phyloP scores from a whole-genome alignment of 2,888 invertebrate genomes.

The Cephalotes varians region DNA sequence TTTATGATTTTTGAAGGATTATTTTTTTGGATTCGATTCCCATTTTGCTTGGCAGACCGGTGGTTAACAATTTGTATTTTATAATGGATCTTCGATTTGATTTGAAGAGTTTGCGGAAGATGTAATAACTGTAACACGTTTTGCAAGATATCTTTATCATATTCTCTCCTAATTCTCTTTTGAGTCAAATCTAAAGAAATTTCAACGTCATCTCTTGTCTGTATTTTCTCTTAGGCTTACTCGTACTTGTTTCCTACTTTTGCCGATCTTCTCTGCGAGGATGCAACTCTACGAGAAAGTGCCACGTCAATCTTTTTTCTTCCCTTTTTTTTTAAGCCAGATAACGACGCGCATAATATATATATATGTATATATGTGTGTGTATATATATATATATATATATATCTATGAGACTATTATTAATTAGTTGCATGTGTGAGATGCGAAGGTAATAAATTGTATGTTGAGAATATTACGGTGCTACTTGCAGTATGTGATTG shows the following conservation, averaged over 20 bases:
- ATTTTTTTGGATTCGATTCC: not conserved
- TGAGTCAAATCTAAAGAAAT: not conserved
- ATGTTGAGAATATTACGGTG: slow-evolving; percentile 20
- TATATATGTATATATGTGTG: too few species aligned
- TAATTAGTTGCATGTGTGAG: slow-evolving; percentile 38
- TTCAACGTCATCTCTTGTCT: not conserved
- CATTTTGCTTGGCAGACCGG: slow-evolving; percentile 15
- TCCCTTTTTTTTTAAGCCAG: slow-evolving; percentile 41
- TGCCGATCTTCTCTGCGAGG: slow-evolving; percentile 55
- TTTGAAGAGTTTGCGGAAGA: not conserved
- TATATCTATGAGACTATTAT: slow-evolving; percentile 53
- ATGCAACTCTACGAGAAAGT: slow-evolving; percentile 45
- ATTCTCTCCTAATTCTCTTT: not conserved
- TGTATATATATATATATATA: slow-evolving; percentile 23
- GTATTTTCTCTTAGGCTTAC: slow-evolving; percentile 48
- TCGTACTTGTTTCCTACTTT: slow-evolving; percentile 56
- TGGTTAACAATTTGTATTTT: slow-evolving; percentile 27
- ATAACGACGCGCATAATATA: slow-evolving; percentile 65
- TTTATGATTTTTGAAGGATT: slow-evolving; percentile 1
- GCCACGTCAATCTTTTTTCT: slow-evolving; percentile 53
- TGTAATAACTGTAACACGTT: slow-evolving; percentile 13
- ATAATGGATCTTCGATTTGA: slow-evolving; percentile 2
- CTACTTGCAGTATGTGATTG: slow-evolving; percentile 25
- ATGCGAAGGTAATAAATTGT: slow-evolving; percentile 21
- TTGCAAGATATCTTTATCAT: not conserved